Evolutionary conservation across 53 echinoderm and acorn worm genomes (phyloP).

Genomic region (Stichopus horrens): DNA sequence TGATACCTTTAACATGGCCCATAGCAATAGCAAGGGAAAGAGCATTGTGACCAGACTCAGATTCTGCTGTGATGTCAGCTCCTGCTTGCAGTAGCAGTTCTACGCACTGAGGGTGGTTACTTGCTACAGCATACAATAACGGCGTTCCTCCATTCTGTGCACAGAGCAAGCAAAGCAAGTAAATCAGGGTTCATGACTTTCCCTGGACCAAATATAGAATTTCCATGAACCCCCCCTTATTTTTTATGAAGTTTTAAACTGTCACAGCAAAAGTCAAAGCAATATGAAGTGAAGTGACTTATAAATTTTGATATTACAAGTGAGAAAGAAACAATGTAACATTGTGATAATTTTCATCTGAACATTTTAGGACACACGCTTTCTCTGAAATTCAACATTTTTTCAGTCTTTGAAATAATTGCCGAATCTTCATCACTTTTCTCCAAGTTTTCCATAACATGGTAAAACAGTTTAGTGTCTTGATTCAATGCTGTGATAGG

Average conservation of each 20-base stretch:
- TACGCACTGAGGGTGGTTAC: conserved; percentile 69
- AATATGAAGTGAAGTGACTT: no score
- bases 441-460: no score
- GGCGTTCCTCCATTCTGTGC: conserved; percentile 94
- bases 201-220: not conserved
- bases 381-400: no score
- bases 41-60: conserved; percentile 69
- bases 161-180: not conserved
- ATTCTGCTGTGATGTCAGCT: conserved; percentile 71
- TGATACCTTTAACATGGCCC: conserved; percentile 59
- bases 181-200: not conserved
- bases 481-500: no score
- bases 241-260: not conserved
- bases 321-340: not conserved
- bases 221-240: not conserved
- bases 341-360: not conserved
- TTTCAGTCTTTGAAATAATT: no score
- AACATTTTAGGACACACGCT: not conserved
- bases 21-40: conserved; percentile 62
- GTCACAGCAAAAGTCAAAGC: no score
- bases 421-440: no score
- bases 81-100: conserved; percentile 63
- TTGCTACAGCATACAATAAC: conserved; percentile 79
- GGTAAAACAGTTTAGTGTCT: no score
- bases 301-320: no score